Percentiles rank a stretch among this genome's conserved stretches.
phyloP scores from a whole-genome alignment of 2,113 vertebrate genomes.

The Callospermophilus lateralis region DNA sequence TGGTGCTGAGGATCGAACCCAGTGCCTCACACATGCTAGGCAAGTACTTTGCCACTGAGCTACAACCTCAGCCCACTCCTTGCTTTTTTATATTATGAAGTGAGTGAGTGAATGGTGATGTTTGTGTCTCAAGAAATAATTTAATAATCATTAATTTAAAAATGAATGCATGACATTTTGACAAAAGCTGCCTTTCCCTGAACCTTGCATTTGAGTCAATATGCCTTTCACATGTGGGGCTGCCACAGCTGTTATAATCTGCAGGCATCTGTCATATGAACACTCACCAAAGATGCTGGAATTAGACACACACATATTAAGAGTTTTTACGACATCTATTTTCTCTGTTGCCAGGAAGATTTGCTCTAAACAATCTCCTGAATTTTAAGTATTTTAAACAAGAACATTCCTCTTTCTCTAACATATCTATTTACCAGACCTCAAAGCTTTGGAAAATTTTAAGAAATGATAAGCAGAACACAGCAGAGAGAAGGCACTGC shows the following conservation, averaged over 20 bases:
- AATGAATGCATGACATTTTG: conserved; percentile 76
- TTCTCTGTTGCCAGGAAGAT: conserved; percentile 75
- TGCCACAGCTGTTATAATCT: conserved; percentile 75
- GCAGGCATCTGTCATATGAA: conserved; percentile 40
- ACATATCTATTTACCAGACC: conserved; percentile 64
- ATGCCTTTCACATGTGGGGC: conserved; percentile 68
- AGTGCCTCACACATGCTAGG: too few species aligned
- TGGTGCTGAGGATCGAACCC: too few species aligned
- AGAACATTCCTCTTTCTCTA: conserved; percentile 71
- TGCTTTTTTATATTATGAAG: conserved; percentile 70
- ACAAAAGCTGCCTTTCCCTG: conserved; percentile 64
- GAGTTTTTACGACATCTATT: conserved; percentile 67
- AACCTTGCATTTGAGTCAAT: conserved; percentile 76
- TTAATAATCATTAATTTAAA: conserved; percentile 81
- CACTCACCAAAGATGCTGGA: conserved; percentile 74
- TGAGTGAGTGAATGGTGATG: conserved; percentile 76
- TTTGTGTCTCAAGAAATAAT: conserved; percentile 81
- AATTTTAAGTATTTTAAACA: conserved; percentile 75
- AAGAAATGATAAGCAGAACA: conserved; percentile 35
- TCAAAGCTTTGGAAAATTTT: conserved; percentile 72
- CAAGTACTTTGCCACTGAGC: too few species aligned
- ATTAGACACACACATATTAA: conserved; percentile 71
- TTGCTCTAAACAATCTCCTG: conserved; percentile 70
- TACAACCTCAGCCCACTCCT: conserved; percentile 21
- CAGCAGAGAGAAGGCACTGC: background rate